phyloP scores from a whole-genome alignment of 2,113 vertebrate genomes.

The Chaenocephalus aceratus region DNA sequence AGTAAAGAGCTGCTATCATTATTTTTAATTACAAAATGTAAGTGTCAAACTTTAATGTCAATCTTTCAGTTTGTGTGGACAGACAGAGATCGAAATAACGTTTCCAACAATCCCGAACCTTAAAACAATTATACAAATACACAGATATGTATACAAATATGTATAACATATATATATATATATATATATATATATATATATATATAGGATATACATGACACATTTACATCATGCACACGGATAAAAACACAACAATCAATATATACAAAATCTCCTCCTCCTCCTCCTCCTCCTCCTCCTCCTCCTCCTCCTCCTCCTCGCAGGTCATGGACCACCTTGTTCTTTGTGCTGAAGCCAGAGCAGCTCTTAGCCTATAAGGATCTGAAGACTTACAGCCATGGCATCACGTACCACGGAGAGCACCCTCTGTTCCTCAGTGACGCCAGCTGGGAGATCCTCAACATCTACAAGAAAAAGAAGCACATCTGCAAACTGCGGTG shows the following conservation, averaged over 20 bases:
- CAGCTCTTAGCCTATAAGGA: constrained; percentile 94
- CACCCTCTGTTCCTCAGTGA: constrained; percentile 87
- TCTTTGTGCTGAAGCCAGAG: constrained; percentile 91
- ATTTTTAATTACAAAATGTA: constrained; percentile 9
- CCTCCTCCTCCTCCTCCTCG: background rate
- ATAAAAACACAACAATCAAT: no score
- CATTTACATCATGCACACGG: no score
- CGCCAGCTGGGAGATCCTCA: constrained; percentile 89
- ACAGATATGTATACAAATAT: no score
- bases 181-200: no score
- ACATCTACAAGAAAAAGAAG: constrained; percentile 97
- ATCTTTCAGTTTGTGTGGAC: no score
- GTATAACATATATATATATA: no score
- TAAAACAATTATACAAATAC: no score
- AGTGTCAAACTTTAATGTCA: background rate
- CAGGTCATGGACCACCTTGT: constrained; percentile 96
- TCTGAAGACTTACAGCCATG: constrained; percentile 88
- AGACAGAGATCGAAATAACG: no score
- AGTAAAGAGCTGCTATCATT: background rate
- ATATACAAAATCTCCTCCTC: background rate
- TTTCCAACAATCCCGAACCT: no score
- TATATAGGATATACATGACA: no score
- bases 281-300: background rate
- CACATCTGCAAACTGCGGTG: constrained; percentile 94
- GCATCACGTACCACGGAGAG: constrained; percentile 91